Percentiles rank a stretch among this genome's conserved stretches.
phyloP scores from a whole-genome alignment of 2,113 vertebrate genomes.

The Morone chrysops region DNA sequence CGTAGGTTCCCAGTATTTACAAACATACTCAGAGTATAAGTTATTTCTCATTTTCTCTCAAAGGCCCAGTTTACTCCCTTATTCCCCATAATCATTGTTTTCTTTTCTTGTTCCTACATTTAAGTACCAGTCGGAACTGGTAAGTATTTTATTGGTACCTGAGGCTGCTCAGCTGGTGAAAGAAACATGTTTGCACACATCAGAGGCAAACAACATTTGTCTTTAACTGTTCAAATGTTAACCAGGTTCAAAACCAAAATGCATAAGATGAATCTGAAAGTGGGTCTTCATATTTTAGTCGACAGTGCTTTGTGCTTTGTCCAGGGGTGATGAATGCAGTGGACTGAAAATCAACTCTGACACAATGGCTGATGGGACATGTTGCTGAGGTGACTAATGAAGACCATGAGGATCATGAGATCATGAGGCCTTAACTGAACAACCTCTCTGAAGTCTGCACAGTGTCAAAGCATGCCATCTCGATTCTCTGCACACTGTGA shows the following conservation, averaged over 20 bases:
- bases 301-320: conserved; percentile 43
- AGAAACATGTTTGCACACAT: neutral
- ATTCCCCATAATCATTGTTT: neutral
- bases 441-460: conserved; percentile 12
- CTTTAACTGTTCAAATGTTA: neutral
- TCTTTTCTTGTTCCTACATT: neutral
- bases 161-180: neutral
- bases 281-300: neutral
- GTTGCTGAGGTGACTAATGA: conserved; percentile 48
- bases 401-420: conserved; percentile 34
- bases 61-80: neutral
- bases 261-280: conserved; percentile 7
- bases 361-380: conserved; percentile 57
- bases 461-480: neutral
- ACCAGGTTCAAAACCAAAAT: conserved; percentile 3
- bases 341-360: conserved; percentile 48
- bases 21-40: neutral
- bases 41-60: neutral
- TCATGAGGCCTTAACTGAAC: conserved; percentile 48
- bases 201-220: neutral
- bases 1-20: neutral
- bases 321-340: conserved; percentile 20
- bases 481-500: neutral
- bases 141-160: neutral
- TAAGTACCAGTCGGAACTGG: neutral